Conservation (phyloP, 2,888 invertebrate species). For the Orchesella flavescens region DNA sequence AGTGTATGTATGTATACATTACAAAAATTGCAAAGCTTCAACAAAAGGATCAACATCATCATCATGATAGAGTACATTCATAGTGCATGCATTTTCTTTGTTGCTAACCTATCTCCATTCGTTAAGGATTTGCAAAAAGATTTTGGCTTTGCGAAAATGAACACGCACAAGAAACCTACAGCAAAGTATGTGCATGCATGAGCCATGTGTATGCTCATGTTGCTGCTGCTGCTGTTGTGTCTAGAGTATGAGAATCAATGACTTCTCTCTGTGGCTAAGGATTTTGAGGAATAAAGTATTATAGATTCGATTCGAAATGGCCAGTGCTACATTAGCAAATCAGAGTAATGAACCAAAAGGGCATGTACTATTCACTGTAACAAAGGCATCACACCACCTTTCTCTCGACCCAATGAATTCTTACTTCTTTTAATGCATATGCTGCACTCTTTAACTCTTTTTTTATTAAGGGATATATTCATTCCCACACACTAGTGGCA, state of each 20-base stretch:
- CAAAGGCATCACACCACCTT: constrained; percentile 35
- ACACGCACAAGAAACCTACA: too few species aligned
- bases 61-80: too few species aligned
- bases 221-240: too few species aligned
- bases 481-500: neutral
- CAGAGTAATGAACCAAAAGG: neutral
- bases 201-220: neutral
- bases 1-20: neutral
- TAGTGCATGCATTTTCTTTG: neutral
- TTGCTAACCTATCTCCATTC: neutral
- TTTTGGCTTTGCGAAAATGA: too few species aligned
- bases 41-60: neutral
- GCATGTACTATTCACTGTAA: neutral
- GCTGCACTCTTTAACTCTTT: neutral
- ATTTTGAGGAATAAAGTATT: neutral
- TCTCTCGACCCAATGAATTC: constrained; percentile 24
- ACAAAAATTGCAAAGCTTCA: constrained; percentile 4
- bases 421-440: constrained; percentile 1
- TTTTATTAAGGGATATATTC: neutral
- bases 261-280: neutral
- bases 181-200: too few species aligned
- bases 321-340: neutral
- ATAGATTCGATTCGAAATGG: neutral
- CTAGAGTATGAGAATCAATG: neutral
- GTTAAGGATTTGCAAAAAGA: neutral